Evolutionary conservation across 2,797 vertebrate genomes (phyloP).

Genomic region (Notolabrus celidotus): DNA sequence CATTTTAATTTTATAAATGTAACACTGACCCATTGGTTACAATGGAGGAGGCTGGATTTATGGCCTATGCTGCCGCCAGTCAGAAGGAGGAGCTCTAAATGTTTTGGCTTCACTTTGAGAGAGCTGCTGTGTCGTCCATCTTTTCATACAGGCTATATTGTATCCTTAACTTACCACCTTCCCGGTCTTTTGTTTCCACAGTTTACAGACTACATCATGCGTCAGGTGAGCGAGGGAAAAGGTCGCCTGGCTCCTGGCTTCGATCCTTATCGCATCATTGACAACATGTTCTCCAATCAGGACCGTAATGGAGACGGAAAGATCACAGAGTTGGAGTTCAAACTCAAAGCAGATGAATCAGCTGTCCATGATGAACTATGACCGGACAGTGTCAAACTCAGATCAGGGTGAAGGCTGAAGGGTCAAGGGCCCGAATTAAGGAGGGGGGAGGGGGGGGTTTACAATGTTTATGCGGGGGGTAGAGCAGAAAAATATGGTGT

Average conservation of each 20-base stretch:
- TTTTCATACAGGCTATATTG: too few relatives aligned
- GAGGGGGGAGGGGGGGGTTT: neutral
- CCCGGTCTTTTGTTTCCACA: constrained; percentile 59
- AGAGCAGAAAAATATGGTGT: constrained; percentile 9
- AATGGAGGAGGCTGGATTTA: too few relatives aligned
- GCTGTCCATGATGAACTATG: constrained; percentile 94
- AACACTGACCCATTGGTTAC: too few relatives aligned
- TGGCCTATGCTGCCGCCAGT: too few relatives aligned
- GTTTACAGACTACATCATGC: constrained; percentile 95
- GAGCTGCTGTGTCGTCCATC: too few relatives aligned
- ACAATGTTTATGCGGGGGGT: constrained; percentile 28
- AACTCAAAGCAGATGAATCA: constrained; percentile 94
- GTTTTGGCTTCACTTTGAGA: too few relatives aligned
- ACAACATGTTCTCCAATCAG: constrained; percentile 98
- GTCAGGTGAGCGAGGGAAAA: constrained; percentile 92
- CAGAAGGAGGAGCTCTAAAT: too few relatives aligned
- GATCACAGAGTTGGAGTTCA: constrained; percentile 93
- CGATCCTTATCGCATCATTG: constrained; percentile 91
- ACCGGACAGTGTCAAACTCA: constrained; percentile 62
- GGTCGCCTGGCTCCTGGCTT: constrained; percentile 97
- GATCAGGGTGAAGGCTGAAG: constrained; percentile 40
- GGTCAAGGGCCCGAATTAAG: constrained; percentile 31
- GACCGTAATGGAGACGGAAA: constrained; percentile 94
- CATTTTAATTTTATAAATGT: too few relatives aligned
- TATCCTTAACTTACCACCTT: neutral